Evolutionary conservation across 1,140 invertebrate species (phyloP).

Genomic region (Agraylea sexmaculata): DNA sequence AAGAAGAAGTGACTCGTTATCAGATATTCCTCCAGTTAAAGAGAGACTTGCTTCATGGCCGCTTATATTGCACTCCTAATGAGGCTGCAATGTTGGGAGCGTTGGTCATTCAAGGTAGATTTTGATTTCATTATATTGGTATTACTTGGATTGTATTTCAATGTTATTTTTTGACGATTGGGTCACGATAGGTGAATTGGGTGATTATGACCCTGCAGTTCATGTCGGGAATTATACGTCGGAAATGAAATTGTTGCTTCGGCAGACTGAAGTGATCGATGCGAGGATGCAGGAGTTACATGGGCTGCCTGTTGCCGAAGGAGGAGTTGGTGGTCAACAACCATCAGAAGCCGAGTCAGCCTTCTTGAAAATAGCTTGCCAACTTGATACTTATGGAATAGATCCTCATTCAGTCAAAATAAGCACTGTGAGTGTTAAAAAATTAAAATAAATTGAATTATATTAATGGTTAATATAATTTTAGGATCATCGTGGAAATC

Average conservation of each 20-base stretch:
- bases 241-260: slow-evolving; percentile 81
- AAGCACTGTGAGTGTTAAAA: background rate
- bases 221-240: slow-evolving; percentile 84
- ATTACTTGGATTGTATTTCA: slow-evolving; percentile 4
- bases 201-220: slow-evolving; percentile 84
- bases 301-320: slow-evolving; percentile 28
- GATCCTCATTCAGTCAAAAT: slow-evolving; percentile 98
- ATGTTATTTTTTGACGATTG: background rate
- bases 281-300: slow-evolving; percentile 41
- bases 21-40: slow-evolving; percentile 90
- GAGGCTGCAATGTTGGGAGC: slow-evolving; percentile 85
- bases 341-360: slow-evolving; percentile 66
- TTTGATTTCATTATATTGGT: background rate
- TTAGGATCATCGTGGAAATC: slow-evolving; percentile 79
- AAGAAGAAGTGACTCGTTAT: slow-evolving; percentile 81
- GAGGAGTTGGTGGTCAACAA: slow-evolving; percentile 53
- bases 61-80: slow-evolving; percentile 79
- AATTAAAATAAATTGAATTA: slow-evolving; percentile 7
- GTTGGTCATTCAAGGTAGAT: slow-evolving; percentile 84
- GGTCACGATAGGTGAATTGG: slow-evolving; percentile 69
- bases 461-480: slow-evolving; percentile 19
- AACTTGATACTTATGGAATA: slow-evolving; percentile 91
- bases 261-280: slow-evolving; percentile 85
- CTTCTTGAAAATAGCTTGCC: slow-evolving; percentile 78
- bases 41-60: slow-evolving; percentile 86